Base-by-base conservation (phyloP, 1,140 invertebrate genomes). In the Drosophila orena region DNA sequence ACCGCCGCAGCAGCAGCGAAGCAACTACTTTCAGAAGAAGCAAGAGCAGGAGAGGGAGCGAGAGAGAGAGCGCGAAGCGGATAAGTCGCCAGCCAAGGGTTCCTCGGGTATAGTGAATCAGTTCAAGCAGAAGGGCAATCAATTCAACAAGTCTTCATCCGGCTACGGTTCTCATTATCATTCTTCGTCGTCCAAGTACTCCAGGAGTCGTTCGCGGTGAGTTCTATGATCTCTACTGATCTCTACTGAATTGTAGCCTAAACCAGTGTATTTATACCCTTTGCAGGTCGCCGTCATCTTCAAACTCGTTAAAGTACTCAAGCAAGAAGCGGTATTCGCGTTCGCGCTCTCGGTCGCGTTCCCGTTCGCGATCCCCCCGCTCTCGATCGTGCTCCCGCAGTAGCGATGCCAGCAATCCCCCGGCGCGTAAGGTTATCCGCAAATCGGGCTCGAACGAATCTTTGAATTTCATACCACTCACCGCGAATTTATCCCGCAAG, bases 151-250 rank as follows among this genome's bases (percentile, higher is more conserved):
- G 77, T 52, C 64, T 47, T 27, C 70, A 4, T 50, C 59, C 8
- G 47, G 52, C 20, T 70, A 71, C 35, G 55, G 64, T 61, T 72
- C 84, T 4, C 69, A 83, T 44, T 68, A 30, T 11, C 53, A 56
- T 10, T 59, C 59, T 55, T 81, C 81, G 20, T 49, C 74, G 12
- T 58, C 72, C 7, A 76, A 71, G 10, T 81, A 85, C 61, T 92
- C 91, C 4, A 71, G 83, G 24, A 90, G 84, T 77, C 74, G 88
- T 46, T 92, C 91, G 61, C 88, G 91, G 91, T 92, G 44, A 88
- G 91, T 68, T 12, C 3, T 20, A 15, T 3, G 2, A 20, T 12
- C 4, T 22, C 17, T 22, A 4, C 0, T 11, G 14, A 2, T 12
- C n/a, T n/a, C n/a, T n/a, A n/a, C n/a, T n/a, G n/a, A n/a, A n/a